phyloP scores from a whole-genome alignment of 2,888 invertebrate genomes.

The Philopedon plagiatum region DNA sequence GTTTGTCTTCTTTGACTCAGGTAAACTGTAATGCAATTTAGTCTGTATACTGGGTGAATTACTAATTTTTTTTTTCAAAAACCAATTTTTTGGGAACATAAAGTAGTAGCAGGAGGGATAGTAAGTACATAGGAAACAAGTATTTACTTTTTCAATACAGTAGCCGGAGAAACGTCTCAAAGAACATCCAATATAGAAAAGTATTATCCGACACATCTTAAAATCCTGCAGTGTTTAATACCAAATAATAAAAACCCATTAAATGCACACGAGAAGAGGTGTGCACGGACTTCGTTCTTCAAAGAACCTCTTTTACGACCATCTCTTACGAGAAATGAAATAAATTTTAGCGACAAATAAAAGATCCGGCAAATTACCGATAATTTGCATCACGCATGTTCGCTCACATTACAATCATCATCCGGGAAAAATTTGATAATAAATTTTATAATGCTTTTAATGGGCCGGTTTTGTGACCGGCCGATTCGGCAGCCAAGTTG shows the following conservation, averaged over 20 bases:
- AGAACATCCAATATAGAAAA: no score
- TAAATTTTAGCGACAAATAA: constrained; percentile 59
- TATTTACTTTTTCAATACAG: no score
- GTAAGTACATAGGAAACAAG: no score
- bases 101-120: no score
- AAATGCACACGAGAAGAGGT: constrained; percentile 25
- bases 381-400: constrained; percentile 67
- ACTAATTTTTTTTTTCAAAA: no score
- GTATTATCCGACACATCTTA: background rate
- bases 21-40: no score
- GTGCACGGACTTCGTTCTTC: constrained; percentile 28
- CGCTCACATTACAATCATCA: constrained; percentile 65
- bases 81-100: no score
- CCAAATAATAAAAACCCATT: constrained; percentile 26
- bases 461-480: constrained; percentile 14
- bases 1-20: no score
- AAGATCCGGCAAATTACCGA: constrained; percentile 53
- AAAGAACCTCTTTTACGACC: constrained; percentile 45
- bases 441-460: constrained; percentile 46
- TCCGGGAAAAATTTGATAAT: constrained; percentile 52
- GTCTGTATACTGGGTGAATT: no score
- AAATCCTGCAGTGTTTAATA: background rate
- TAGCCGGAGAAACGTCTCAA: no score
- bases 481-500: constrained; percentile 35
- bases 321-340: constrained; percentile 39